phyloP scores from a whole-genome alignment of 2,888 invertebrate species.

The Anodontia alba region DNA sequence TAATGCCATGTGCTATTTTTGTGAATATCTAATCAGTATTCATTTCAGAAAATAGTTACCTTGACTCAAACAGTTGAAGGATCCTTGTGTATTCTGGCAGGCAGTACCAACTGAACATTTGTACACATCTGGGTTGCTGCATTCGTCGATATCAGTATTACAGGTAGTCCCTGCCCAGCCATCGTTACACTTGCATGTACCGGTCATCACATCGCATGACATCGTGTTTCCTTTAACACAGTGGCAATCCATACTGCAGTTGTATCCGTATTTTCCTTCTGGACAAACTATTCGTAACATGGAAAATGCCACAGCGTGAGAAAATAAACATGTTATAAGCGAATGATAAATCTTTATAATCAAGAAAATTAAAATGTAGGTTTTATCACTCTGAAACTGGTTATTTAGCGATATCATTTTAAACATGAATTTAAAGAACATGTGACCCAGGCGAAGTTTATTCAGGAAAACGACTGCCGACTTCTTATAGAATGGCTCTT shows the following conservation, averaged over 20 bases:
- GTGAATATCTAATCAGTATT: no score
- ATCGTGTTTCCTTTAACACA: conserved; percentile 7
- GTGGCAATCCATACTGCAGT: not conserved
- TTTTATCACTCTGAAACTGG: no score
- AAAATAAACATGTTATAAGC: no score
- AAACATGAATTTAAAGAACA: no score
- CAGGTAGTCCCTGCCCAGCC: conserved; percentile 16
- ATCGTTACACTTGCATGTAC: not conserved
- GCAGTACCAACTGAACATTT: not conserved
- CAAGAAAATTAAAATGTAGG: no score
- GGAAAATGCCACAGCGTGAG: not conserved
- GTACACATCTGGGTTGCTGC: not conserved
- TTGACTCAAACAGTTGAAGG: not conserved
- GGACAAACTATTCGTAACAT: conserved; percentile 1
- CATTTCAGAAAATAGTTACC: no score
- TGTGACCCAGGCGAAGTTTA: no score
- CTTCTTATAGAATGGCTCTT: no score
- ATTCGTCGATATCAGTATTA: conserved; percentile 14
- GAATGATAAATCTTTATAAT: no score
- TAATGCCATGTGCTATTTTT: no score
- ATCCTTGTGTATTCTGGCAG: conserved; percentile 16
- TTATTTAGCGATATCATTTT: no score
- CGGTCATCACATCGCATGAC: conserved; percentile 6
- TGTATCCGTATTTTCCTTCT: conserved; percentile 8
- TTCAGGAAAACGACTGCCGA: no score